A percentile compares a stretch with the other conserved stretches of the same genome.
Evolutionary conservation across 2,797 vertebrate species (phyloP).

Genomic region (Alfaro cultratus): DNA sequence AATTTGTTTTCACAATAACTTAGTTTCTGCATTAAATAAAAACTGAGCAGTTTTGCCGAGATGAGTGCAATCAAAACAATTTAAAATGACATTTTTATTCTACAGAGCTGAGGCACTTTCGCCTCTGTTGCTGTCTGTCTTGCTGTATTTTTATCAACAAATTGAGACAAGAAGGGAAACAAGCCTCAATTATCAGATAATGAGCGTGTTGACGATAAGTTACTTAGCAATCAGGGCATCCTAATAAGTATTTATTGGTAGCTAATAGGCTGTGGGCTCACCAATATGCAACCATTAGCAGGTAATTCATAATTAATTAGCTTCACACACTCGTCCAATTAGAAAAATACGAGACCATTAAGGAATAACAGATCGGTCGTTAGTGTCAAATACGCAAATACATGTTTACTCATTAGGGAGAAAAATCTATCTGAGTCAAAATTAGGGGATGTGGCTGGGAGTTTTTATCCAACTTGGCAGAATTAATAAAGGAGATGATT

Average conservation of each 20-base stretch:
- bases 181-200: constrained; percentile 41
- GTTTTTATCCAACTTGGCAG: constrained; percentile 50
- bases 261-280: constrained; percentile 67
- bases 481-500: constrained; percentile 32
- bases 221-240: constrained; percentile 60
- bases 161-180: constrained; percentile 42
- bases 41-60: neutral
- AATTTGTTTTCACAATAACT: neutral
- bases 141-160: constrained; percentile 9
- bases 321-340: constrained; percentile 68
- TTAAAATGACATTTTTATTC: neutral
- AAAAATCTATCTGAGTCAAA: constrained; percentile 41
- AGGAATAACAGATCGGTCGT: constrained; percentile 61
- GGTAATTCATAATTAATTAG: constrained; percentile 80
- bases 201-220: constrained; percentile 59
- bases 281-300: constrained; percentile 73
- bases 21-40: neutral
- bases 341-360: constrained; percentile 73
- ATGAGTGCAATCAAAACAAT: neutral
- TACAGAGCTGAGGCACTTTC: neutral
- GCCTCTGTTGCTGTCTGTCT: neutral
- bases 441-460: constrained; percentile 38
- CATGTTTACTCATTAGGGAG: constrained; percentile 61
- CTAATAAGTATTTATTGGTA: constrained; percentile 74
- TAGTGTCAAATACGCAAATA: constrained; percentile 71